phyloP scores from a whole-genome alignment of 37 sponge, comb jelly and placozoan genomes.

The Cliona cf. orientalis region DNA sequence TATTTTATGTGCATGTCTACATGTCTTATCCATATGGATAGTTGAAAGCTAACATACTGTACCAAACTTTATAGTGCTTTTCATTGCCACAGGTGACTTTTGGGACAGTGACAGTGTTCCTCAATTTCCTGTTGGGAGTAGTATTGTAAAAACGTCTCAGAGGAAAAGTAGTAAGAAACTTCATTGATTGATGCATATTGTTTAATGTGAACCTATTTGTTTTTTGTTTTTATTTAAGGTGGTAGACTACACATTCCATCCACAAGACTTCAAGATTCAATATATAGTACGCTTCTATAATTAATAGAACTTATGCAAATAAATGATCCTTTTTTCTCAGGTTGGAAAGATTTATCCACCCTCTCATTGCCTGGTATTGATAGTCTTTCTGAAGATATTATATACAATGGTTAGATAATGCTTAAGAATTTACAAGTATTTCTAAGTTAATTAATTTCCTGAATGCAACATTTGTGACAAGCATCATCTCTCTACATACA shows the following conservation, averaged over 20 bases:
- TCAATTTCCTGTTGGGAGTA: not conserved
- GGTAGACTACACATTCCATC: not conserved
- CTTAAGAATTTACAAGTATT: no score
- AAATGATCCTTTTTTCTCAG: not conserved
- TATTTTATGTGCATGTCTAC: not conserved
- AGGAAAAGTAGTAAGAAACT: not conserved
- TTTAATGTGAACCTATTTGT: not conserved
- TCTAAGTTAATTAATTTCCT: no score
- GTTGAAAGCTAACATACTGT: not conserved
- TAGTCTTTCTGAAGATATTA: slow-evolving; percentile 9
- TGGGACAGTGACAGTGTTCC: not conserved
- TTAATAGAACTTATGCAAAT: not conserved
- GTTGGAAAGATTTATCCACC: slow-evolving; percentile 1
- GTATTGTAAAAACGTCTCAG: not conserved
- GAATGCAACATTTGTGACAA: no score
- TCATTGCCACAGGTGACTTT: not conserved
- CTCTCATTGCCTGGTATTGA: not conserved
- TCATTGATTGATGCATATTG: not conserved
- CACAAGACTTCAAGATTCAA: not conserved
- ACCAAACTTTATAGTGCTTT: not conserved
- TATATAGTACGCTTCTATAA: not conserved
- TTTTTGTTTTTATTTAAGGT: not conserved
- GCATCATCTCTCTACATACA: not conserved
- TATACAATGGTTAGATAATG: no score
- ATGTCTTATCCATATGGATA: not conserved